A percentile compares a stretch with the other conserved stretches of the same genome.
Conservation (phyloP, 2,113 vertebrate species). For the Ciconia boyciana region DNA sequence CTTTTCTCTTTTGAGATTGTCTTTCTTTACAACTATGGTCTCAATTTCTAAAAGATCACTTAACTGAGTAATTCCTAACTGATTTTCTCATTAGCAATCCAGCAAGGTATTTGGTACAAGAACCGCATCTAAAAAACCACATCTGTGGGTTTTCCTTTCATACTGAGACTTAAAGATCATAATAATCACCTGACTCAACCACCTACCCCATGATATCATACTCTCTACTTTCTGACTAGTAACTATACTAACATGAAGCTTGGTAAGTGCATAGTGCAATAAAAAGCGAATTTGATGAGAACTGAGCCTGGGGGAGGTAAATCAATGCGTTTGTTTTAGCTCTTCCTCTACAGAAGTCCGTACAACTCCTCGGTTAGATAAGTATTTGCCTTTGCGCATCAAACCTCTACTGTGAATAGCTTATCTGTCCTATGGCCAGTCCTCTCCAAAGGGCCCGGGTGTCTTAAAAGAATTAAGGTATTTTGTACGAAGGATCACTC, state of each 20-base stretch:
- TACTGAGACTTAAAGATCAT: background rate
- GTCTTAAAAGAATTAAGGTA: background rate
- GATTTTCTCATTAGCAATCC: background rate
- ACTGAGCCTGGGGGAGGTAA: background rate
- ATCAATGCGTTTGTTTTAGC: background rate
- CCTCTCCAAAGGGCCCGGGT: background rate
- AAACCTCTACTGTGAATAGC: background rate
- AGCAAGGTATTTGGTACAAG: background rate
- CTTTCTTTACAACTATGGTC: background rate
- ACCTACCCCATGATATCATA: rapidly evolving
- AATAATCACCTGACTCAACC: background rate
- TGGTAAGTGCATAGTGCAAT: background rate
- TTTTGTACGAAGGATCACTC: background rate
- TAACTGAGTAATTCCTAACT: background rate
- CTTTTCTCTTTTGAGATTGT: background rate
- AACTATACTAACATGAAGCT: background rate
- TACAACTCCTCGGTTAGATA: background rate
- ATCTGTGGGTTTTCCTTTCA: background rate
- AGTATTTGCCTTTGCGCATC: background rate
- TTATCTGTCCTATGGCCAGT: background rate
- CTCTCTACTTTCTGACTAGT: background rate
- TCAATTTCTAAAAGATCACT: background rate
- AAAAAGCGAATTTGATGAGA: background rate
- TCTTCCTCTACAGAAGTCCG: background rate
- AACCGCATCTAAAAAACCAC: background rate